Base-by-base conservation (phyloP, 2,888 invertebrate species). In the Pseudococcus longispinus region DNA sequence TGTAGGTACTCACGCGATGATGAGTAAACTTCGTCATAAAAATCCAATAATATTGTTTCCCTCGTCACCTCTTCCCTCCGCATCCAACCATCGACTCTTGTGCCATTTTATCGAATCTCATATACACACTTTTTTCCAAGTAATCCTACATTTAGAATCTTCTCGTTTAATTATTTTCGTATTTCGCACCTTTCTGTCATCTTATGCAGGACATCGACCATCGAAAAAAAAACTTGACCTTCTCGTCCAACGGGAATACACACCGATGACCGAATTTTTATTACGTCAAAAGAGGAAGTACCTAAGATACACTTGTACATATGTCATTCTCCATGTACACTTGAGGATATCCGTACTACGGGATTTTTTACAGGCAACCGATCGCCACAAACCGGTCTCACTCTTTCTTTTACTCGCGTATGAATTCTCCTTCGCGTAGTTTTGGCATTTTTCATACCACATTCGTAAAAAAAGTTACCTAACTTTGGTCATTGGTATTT, bases 231-330 rank as follows among this genome's bases (percentile, higher is more conserved):
- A 60, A 51, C 60, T 23, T 60, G 60, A 60, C 60, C 60, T 60
- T 60, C 51, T n/a, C 51, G n/a, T 51, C n/a, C 2, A 51, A 51
- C 51, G 51, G 51, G 51, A 51, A 51, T 51, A 18, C n/a, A 23
- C 60, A 23, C 23, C 60, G 60, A 60, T 60, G 60, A 60, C 60
- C 60, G 60, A 60, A 60, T 60, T 60, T 60, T 23, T 60, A 60
- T 60, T 60, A 60, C 60, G 60, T 60, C 60, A 60, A 60, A 6
- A 60, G 23, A 60, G 60, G 60, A 60, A 60, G 60, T 60, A 51
- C 51, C n/a, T 51, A n/a, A n/a, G n/a, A n/a, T n/a, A 9, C 37
- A 37, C 37, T 32, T 37, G 37, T 37, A 37, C 60, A 60, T n/a
- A 55, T 23, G 60, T 51, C 60, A 51, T 51, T n/a, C 4, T 15